A percentile compares a stretch with the other conserved stretches of the same genome.
phyloP scores from a whole-genome alignment of 2,113 vertebrate genomes.

The Charadrius vociferus region DNA sequence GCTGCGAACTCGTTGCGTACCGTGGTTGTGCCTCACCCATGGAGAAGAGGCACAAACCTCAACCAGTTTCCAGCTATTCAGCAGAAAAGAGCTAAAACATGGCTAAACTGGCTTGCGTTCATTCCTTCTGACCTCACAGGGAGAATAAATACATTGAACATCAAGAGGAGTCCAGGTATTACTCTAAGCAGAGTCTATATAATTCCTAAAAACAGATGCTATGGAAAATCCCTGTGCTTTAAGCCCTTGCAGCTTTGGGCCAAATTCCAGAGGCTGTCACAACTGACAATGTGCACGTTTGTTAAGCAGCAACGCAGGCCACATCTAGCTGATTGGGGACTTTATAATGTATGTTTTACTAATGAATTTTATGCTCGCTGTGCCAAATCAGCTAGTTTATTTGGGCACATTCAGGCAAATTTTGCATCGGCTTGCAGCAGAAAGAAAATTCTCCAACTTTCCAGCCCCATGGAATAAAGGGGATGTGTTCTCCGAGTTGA shows the following conservation, averaged over 20 bases:
- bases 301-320: conserved; percentile 27
- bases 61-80: not conserved
- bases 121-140: conserved; percentile 45
- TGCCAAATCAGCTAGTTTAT: conserved; percentile 53
- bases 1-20: not conserved
- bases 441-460: conserved; percentile 7
- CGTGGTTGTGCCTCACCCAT: not conserved
- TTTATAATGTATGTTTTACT: conserved; percentile 17
- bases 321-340: conserved; percentile 1
- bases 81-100: not conserved
- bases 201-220: conserved; percentile 55
- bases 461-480: not conserved
- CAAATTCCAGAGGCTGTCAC: conserved; percentile 47
- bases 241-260: conserved; percentile 30
- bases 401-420: conserved; percentile 32
- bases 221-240: conserved; percentile 47
- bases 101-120: not conserved
- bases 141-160: conserved; percentile 45
- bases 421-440: not conserved
- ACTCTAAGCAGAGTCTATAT: conserved; percentile 21
- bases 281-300: conserved; percentile 40
- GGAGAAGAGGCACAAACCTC: not conserved
- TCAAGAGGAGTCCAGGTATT: conserved; percentile 43
- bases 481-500: not conserved
- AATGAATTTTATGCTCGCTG: conserved; percentile 4